Conservation (phyloP, 2,888 invertebrate genomes). For the Meloe dianella region DNA sequence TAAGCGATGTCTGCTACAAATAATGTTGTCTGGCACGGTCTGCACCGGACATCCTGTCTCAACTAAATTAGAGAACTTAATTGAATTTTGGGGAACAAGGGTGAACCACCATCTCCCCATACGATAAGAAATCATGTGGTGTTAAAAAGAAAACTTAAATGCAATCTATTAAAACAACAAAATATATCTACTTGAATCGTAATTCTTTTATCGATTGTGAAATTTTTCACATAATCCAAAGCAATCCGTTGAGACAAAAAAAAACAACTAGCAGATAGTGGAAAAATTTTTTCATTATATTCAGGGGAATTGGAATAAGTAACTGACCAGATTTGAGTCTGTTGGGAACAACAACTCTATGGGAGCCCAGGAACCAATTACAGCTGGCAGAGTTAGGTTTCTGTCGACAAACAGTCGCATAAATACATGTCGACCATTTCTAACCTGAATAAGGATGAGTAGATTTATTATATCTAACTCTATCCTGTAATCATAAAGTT, state of each 20-base stretch:
- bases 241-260: background rate
- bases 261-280: conserved; percentile 32
- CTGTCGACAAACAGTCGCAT: conserved; percentile 51
- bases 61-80: conserved; percentile 36
- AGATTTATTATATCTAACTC: background rate
- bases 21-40: conserved; percentile 33
- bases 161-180: background rate
- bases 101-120: conserved; percentile 30
- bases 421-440: conserved; percentile 47
- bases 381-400: conserved; percentile 44
- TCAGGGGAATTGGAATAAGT: conserved; percentile 45
- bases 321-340: conserved; percentile 43
- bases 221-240: background rate
- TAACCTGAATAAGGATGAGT: conserved; percentile 4
- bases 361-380: conserved; percentile 52
- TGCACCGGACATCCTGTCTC: conserved; percentile 36
- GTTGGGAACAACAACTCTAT: conserved; percentile 49
- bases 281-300: conserved; percentile 44
- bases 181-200: background rate
- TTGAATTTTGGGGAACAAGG: conserved; percentile 31
- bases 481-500: background rate
- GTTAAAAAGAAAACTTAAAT: background rate
- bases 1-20: conserved; percentile 30
- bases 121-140: conserved; percentile 19
- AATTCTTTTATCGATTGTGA: background rate